These are phyloP conservation scores for Gopherus flavomarginatus DNA, from an alignment of 2,113 vertebrate genomes.

Conservation along the genomic window DNA sequence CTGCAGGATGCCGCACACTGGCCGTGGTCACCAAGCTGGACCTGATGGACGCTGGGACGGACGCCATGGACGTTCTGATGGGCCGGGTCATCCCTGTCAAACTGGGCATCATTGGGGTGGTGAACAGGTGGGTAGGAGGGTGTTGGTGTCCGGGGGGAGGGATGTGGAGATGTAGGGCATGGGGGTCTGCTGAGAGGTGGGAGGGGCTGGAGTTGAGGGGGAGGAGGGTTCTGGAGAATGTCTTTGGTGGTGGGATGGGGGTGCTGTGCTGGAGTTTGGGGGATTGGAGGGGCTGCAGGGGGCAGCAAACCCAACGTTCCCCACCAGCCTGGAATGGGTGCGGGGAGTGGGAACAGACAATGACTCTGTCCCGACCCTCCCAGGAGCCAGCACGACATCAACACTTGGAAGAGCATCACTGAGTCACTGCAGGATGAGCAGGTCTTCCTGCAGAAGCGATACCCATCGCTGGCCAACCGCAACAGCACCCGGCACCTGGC, in stretches of 20 bases:
- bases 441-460: slow-evolving; percentile 83
- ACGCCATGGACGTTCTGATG: slow-evolving; percentile 85
- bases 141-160: neutral
- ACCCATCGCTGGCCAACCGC: slow-evolving; percentile 81
- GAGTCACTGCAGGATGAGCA: slow-evolving; percentile 80
- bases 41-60: slow-evolving; percentile 87
- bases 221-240: no score
- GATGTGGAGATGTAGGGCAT: no score
- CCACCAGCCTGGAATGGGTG: no score
- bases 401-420: slow-evolving; percentile 80
- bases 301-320: no score
- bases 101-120: slow-evolving; percentile 86
- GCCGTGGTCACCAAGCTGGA: slow-evolving; percentile 86
- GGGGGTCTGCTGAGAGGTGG: neutral
- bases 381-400: slow-evolving; percentile 87
- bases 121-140: slow-evolving; percentile 80
- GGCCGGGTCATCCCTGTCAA: slow-evolving; percentile 85
- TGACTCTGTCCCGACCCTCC: neutral
- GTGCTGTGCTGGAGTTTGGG: no score
- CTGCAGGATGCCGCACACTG: slow-evolving; percentile 82
- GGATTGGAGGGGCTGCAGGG: no score
- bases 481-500: slow-evolving; percentile 81
- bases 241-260: no score
- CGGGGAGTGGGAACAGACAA: neutral
- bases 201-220: neutral